phyloP scores from a whole-genome alignment of 2,888 invertebrate species.

The Clunio marinus region DNA sequence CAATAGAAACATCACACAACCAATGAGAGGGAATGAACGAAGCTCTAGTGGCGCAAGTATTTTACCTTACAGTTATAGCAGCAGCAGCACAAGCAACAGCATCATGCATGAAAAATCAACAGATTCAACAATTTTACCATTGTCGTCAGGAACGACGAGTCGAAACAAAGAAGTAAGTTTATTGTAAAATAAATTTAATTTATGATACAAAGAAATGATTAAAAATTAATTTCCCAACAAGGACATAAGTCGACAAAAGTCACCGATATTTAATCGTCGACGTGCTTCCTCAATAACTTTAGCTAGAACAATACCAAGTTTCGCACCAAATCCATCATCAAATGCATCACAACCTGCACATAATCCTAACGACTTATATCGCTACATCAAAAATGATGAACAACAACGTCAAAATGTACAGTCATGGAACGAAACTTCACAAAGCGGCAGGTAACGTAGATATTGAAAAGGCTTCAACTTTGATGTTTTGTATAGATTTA shows the following conservation, averaged over 20 bases:
- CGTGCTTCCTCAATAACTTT: slow-evolving; percentile 49
- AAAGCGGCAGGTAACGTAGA: slow-evolving; percentile 15
- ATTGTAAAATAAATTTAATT: neutral
- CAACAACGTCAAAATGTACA: neutral
- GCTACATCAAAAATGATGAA: slow-evolving; percentile 30
- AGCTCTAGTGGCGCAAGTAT: slow-evolving; percentile 16
- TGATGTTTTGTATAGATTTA: too few species aligned
- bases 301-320: slow-evolving; percentile 43
- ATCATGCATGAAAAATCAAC: slow-evolving; percentile 21
- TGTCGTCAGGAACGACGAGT: neutral
- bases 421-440: neutral
- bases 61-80: neutral
- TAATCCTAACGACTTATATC: slow-evolving; percentile 24
- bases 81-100: slow-evolving; percentile 7
- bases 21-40: neutral
- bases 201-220: neutral
- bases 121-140: slow-evolving; percentile 23
- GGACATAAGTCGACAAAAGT: slow-evolving; percentile 43
- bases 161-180: slow-evolving; percentile 18
- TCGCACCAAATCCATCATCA: neutral
- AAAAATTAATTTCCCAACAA: neutral
- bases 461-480: too few species aligned
- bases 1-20: slow-evolving; percentile 1
- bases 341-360: neutral
- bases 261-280: slow-evolving; percentile 47